Evolutionary conservation across 2,888 invertebrate species (phyloP), one percentile per base, ranked within the genome.

Genomic region (Cataglyphis livida): DNA sequence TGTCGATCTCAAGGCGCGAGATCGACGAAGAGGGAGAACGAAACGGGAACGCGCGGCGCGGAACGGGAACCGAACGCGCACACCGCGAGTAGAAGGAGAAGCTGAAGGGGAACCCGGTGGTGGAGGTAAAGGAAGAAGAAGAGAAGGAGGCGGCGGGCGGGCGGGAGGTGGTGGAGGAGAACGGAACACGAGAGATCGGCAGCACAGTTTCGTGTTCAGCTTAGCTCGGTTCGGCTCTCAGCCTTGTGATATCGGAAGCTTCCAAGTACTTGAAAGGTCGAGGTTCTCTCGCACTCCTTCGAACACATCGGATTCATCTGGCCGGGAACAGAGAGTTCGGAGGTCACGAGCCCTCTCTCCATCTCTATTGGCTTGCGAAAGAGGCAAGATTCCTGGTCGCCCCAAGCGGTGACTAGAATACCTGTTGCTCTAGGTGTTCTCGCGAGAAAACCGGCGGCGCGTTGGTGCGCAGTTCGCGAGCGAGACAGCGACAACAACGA

Each of bases 161-260:
- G 61, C 81, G 66, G 81, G 87, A 84, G 85, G 88, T 88, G 87
- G 87, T 84, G 87, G 88, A 89, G 89, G 90, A 92, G 92, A 91
- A 90, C 89, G 90, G 91, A 91, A 91, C 90, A 90, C 91, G 91
- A 92, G 92, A 92, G 92, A 92, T 93, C 93, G 92, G 93, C 93
- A 90, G 92, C 92, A 92, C 92, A 92, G 93, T 92, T 92, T 93
- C 91, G 91, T 92, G 91, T 88, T 91, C 89, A 89, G 89, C 87
- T 90, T 89, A 90, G 88, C 91, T 91, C 87, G 87, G 88, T 88
- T 90, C 88, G 88, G 90, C 90, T 90, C 78, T 71, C 91, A 83
- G 90, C 87, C 83, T 84, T 89, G 81, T 44, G 59, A 44, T 90
- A 89, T 89, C 88, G 90, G 84, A 71, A 79, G 71, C 68, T 83